phyloP scores from a whole-genome alignment of 2,888 invertebrate species.

The Ennomos fuscantarius region DNA sequence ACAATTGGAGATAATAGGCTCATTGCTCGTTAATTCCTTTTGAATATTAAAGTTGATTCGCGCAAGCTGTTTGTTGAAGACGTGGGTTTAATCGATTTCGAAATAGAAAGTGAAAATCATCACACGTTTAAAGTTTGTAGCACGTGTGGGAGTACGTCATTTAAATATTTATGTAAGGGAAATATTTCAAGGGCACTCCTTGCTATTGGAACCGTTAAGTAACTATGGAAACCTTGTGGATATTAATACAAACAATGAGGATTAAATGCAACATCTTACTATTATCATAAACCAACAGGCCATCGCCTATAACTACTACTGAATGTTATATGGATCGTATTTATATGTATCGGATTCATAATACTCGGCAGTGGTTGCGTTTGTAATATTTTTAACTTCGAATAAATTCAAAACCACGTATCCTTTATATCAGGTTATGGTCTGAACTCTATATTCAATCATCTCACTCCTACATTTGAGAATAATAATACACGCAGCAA shows the following conservation, averaged over 20 bases:
- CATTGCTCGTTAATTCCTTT: conserved; percentile 29
- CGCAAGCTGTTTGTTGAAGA: conserved; percentile 9
- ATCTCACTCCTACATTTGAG: too few relatives aligned
- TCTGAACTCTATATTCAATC: too few relatives aligned
- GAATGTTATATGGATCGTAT: too few relatives aligned
- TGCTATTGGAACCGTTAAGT: background rate
- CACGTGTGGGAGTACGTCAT: background rate
- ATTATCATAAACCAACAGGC: too few relatives aligned
- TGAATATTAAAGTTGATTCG: conserved; percentile 25
- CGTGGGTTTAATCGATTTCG: conserved; percentile 25
- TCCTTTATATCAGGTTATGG: too few relatives aligned
- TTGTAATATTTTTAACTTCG: too few relatives aligned
- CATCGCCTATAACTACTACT: too few relatives aligned
- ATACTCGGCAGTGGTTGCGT: too few relatives aligned
- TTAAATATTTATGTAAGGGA: background rate
- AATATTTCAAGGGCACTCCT: conserved; percentile 6
- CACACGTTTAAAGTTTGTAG: background rate
- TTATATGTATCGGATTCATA: too few relatives aligned
- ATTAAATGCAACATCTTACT: too few relatives aligned
- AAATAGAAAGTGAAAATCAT: conserved; percentile 19
- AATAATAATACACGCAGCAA: background rate
- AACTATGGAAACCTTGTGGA: background rate
- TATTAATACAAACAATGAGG: too few relatives aligned
- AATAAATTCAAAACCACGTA: too few relatives aligned
- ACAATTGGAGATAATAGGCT: conserved; percentile 24